These are phyloP conservation scores for Microctonus aethiopoides DNA, from an alignment of 2,888 invertebrate species.

Conservation along the genomic window DNA sequence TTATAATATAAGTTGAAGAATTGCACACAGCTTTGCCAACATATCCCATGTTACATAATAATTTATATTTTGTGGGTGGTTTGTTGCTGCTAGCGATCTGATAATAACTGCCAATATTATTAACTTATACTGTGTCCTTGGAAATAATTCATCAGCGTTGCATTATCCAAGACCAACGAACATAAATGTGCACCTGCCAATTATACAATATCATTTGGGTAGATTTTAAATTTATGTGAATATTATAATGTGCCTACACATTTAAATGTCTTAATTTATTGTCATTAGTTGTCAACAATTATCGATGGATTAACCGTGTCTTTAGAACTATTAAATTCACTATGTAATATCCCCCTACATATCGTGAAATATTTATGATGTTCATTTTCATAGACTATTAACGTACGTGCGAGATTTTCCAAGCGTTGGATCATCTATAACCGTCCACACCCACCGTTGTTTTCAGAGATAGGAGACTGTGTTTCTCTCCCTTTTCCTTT, in stretches of 20 bases:
- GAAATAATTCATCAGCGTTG: not conserved
- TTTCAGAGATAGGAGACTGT: constrained; percentile 17
- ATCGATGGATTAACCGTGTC: constrained; percentile 6
- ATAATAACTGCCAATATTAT: constrained; percentile 6
- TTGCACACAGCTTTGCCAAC: not conserved
- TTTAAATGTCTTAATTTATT: too few species aligned
- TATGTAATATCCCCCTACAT: not conserved
- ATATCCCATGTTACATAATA: not conserved
- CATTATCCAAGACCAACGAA: not conserved
- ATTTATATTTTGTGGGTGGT: not conserved
- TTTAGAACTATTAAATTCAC: not conserved
- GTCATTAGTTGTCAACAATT: not conserved
- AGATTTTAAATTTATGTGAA: not conserved
- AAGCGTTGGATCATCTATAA: constrained; percentile 18
- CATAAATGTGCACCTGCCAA: not conserved
- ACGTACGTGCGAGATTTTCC: not conserved
- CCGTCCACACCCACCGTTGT: constrained; percentile 22
- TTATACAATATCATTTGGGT: not conserved
- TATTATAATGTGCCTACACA: not conserved
- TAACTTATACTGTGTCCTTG: not conserved
- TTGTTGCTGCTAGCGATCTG: not conserved
- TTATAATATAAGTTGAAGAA: not conserved
- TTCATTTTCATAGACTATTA: not conserved
- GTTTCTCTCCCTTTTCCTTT: constrained; percentile 6
- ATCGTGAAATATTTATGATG: not conserved